Evolutionary conservation across 2,888 invertebrate species (phyloP).

Genomic region (Cephus rjabovi): DNA sequence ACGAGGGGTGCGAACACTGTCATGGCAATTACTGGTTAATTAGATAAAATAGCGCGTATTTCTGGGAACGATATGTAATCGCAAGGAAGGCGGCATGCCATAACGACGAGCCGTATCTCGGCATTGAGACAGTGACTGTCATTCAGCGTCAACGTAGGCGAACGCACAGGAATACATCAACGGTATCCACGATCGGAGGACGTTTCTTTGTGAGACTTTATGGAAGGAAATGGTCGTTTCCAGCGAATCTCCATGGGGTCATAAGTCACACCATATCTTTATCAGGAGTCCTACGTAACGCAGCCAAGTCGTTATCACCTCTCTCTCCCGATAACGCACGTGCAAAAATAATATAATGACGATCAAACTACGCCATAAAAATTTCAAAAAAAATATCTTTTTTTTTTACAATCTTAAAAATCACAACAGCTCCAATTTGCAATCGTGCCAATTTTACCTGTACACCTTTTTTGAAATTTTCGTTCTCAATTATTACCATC

Average conservation of each 20-base stretch:
- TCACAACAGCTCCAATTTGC: not conserved
- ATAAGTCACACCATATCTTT: conserved; percentile 53
- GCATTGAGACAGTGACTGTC: conserved; percentile 34
- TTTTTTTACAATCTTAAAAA: not conserved
- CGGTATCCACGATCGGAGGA: conserved; percentile 15
- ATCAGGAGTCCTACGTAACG: conserved; percentile 52
- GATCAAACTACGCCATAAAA: not conserved
- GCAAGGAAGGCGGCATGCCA: conserved; percentile 23
- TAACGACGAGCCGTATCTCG: conserved; percentile 28
- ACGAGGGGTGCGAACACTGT: conserved; percentile 32
- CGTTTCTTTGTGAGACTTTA: conserved; percentile 23
- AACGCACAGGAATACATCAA: conserved; percentile 18
- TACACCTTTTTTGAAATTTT: not conserved
- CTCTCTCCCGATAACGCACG: conserved; percentile 50
- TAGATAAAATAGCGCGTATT: conserved; percentile 44
- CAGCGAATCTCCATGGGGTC: conserved; percentile 56
- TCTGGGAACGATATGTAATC: conserved; percentile 48
- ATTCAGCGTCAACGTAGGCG: conserved; percentile 25
- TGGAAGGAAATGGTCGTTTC: conserved; percentile 40
- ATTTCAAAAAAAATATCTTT: not conserved
- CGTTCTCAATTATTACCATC: not conserved
- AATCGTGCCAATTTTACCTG: not conserved
- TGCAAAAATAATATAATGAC: conserved; percentile 53
- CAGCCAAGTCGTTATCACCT: conserved; percentile 40
- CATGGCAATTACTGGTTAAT: conserved; percentile 41